Percentiles rank a stretch among this genome's conserved stretches.
Evolutionary conservation across 2,888 invertebrate species (phyloP).

Genomic region (Pheosia gnoma): DNA sequence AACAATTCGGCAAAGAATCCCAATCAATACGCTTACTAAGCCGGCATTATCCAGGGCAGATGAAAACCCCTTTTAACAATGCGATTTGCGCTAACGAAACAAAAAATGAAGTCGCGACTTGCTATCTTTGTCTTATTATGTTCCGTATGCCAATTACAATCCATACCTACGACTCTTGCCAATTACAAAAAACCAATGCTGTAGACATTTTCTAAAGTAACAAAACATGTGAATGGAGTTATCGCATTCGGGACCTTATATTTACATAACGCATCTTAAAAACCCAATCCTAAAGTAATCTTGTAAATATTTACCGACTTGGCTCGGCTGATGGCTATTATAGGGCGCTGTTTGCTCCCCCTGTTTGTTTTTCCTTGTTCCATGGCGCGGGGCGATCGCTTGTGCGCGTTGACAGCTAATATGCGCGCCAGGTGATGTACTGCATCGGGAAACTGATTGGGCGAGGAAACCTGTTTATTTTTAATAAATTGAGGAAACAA

Average conservation of each 20-base stretch:
- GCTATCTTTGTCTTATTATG: background rate
- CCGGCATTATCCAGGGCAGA: background rate
- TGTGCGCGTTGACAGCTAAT: slow-evolving; percentile 66
- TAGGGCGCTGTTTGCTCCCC: slow-evolving; percentile 51
- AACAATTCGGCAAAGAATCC: background rate
- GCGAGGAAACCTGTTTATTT: slow-evolving; percentile 30
- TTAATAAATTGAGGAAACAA: background rate
- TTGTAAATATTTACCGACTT: slow-evolving; percentile 58
- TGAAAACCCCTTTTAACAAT: background rate
- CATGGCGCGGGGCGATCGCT: slow-evolving; percentile 52
- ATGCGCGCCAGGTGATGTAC: slow-evolving; percentile 64
- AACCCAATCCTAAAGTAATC: slow-evolving; percentile 36
- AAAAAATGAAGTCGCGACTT: background rate
- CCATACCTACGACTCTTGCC: background rate
- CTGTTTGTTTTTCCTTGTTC: slow-evolving; percentile 62
- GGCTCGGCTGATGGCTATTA: slow-evolving; percentile 58
- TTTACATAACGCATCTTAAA: slow-evolving; percentile 15
- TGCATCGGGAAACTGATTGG: slow-evolving; percentile 42
- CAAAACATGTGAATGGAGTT: slow-evolving; percentile 12
- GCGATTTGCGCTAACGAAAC: background rate
- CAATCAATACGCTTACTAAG: background rate
- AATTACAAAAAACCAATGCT: background rate
- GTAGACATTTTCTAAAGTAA: background rate
- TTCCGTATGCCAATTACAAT: background rate
- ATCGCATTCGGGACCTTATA: slow-evolving; percentile 14